phyloP scores from a whole-genome alignment of 2,888 invertebrate genomes.

The Parelbella ahira region DNA sequence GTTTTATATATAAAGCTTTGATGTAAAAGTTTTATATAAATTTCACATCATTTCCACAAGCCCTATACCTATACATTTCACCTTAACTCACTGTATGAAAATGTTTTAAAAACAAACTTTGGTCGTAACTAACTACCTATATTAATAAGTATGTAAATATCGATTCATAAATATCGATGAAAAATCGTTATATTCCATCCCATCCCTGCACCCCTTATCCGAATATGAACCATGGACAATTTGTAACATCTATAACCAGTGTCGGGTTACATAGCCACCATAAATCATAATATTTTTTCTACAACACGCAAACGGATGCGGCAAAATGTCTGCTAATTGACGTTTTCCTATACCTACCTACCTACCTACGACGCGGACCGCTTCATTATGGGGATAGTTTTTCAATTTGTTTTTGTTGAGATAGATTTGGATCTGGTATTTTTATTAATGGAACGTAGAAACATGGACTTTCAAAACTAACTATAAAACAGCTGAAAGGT shows the following conservation, averaged over 20 bases:
- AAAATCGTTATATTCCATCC: neutral
- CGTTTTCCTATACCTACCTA: slow-evolving; percentile 72
- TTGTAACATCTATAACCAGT: slow-evolving; percentile 69
- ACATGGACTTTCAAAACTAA: too few species aligned
- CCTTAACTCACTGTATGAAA: too few species aligned
- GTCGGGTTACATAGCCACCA: slow-evolving; percentile 60
- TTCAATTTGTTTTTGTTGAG: slow-evolving; percentile 4
- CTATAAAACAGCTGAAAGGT: too few species aligned
- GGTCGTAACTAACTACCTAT: too few species aligned
- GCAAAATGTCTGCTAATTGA: slow-evolving; percentile 77
- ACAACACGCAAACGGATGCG: slow-evolving; percentile 48
- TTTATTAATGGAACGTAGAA: too few species aligned
- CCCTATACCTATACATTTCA: too few species aligned
- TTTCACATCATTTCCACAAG: too few species aligned
- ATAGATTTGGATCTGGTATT: too few species aligned
- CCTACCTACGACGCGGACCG: slow-evolving; percentile 41
- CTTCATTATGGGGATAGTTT: slow-evolving; percentile 35
- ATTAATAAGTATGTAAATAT: slow-evolving; percentile 32
- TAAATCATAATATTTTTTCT: slow-evolving; percentile 69
- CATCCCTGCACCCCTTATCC: slow-evolving; percentile 33
- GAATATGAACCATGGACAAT: slow-evolving; percentile 59
- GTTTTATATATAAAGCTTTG: too few species aligned
- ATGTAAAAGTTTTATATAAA: too few species aligned
- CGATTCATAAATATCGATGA: slow-evolving; percentile 14
- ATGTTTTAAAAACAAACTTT: too few species aligned